Base-by-base conservation (phyloP, 2,797 vertebrate genomes). In the Mionectes olivaceus region DNA sequence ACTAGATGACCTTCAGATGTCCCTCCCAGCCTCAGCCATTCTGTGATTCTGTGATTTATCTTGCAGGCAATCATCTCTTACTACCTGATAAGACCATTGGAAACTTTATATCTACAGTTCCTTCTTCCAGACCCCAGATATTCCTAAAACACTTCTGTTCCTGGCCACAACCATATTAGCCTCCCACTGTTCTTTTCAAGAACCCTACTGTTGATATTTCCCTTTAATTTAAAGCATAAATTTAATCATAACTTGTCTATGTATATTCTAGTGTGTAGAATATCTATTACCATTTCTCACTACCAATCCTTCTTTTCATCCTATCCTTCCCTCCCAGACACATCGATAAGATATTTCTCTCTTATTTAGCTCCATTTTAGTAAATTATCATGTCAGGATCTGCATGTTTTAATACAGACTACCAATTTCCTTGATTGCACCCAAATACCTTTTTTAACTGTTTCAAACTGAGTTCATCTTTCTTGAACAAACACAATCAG, bases 161-260 rank as follows among this genome's bases (percentile, higher is more conserved):
- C 28, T 41, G 9, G 19, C 73, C 15, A 59, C 49, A 39, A 30
- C 4, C 39, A 5, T 23, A 17, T 52, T 27, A 78, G 5, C 10
- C 23, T 70, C 5, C 24, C 8, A n/a, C 12, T 21, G 4, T 4
- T 17, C 7, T 78, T 84, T 92, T 43, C 52, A 57, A 67, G 11
- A 61, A 30, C 0, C 0, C 5, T 56, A 19, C 4, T 28, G 4
- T 50, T 52, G 59, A 16, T 35, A 35, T 7, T 43, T 77, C 3
- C 32, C 53, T 82, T 84, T 67, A 18, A 44, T 70, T 67, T 74
- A 19, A 65, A 53, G 13, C 2, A 35, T 32, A 53, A 57, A 70
- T n/a, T 74, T 71, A 49, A 9, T 37, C 6, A 18, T 53, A 41
- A 35, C 4, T 46, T 82, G 4, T 50, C 57, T 14, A 37, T 44